Evolutionary conservation across 2,888 invertebrate genomes (phyloP).

Genomic region (Apamea epomidion): DNA sequence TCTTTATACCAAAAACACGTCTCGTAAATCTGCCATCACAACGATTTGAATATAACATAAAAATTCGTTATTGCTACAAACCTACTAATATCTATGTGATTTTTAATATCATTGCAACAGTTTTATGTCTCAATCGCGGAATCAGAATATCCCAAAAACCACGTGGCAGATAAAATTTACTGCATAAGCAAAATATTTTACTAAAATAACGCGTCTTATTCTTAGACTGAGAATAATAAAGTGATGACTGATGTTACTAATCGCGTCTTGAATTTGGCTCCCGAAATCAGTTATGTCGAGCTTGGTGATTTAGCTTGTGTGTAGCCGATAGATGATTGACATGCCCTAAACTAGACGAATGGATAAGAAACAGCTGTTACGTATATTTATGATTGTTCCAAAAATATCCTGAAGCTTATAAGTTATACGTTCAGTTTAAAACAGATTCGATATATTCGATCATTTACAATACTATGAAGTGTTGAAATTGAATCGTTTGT

Average conservation of each 20-base stretch:
- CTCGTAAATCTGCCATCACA: conserved; percentile 25
- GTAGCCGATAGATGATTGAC: conserved; percentile 54
- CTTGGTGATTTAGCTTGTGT: conserved; percentile 36
- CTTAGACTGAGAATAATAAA: conserved; percentile 50
- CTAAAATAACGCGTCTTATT: conserved; percentile 50
- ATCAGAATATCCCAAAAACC: conserved; percentile 29
- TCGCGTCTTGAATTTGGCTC: conserved; percentile 56
- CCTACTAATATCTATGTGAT: conserved; percentile 4
- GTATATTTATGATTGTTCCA: conserved; percentile 21
- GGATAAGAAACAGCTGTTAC: conserved; percentile 55
- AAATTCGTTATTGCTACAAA: conserved; percentile 4
- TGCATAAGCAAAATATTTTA: conserved; percentile 44
- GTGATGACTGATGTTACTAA: conserved; percentile 59
- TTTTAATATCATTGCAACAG: background rate
- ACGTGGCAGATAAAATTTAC: conserved; percentile 40
- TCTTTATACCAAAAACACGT: background rate
- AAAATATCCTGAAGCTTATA: conserved; percentile 33
- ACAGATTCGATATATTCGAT: conserved; percentile 12
- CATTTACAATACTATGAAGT: conserved; percentile 6
- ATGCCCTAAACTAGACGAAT: conserved; percentile 40
- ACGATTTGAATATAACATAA: conserved; percentile 2
- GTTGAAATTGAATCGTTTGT: conserved; percentile 11
- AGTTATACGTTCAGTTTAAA: conserved; percentile 10
- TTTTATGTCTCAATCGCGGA: conserved; percentile 29
- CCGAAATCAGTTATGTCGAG: conserved; percentile 42